phyloP scores from a whole-genome alignment of 2,113 vertebrate species.

The Puffinus mauretanicus region DNA sequence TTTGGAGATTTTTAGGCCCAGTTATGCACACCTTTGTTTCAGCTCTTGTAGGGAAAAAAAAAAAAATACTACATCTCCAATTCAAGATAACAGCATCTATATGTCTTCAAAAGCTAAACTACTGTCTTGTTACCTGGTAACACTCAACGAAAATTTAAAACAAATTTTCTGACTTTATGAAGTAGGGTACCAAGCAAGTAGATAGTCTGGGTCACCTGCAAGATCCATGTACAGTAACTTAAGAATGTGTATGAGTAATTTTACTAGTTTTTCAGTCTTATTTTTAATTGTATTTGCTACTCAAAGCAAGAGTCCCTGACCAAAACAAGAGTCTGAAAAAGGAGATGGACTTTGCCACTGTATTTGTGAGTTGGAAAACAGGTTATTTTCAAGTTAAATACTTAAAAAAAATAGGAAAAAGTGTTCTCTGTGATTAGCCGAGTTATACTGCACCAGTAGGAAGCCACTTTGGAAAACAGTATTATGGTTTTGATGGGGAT shows the following conservation, averaged over 20 bases:
- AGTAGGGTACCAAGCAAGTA: not conserved
- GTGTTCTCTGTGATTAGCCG: not conserved
- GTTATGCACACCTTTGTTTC: not conserved
- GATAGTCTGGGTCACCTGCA: not conserved
- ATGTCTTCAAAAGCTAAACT: not conserved
- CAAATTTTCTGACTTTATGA: not conserved
- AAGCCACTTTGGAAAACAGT: not conserved
- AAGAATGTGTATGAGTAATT: not conserved
- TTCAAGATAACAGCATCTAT: not conserved
- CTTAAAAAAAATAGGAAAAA: not conserved
- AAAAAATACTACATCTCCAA: not conserved
- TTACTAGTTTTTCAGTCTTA: not conserved
- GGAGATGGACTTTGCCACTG: not conserved
- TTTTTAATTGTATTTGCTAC: not conserved
- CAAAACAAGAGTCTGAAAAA: not conserved
- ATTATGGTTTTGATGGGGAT: not conserved
- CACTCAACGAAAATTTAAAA: not conserved
- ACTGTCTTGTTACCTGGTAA: not conserved
- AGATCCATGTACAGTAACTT: not conserved
- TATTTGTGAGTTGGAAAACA: not conserved
- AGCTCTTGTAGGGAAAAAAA: not conserved
- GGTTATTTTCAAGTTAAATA: not conserved
- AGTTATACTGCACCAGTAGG: not conserved
- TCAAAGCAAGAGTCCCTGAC: not conserved
- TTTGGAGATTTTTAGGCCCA: not conserved